Percentiles rank a stretch among this genome's conserved stretches.
Evolutionary conservation across 2,888 invertebrate species (phyloP).

Genomic region (Ashinkailepas kermadecensis): DNA sequence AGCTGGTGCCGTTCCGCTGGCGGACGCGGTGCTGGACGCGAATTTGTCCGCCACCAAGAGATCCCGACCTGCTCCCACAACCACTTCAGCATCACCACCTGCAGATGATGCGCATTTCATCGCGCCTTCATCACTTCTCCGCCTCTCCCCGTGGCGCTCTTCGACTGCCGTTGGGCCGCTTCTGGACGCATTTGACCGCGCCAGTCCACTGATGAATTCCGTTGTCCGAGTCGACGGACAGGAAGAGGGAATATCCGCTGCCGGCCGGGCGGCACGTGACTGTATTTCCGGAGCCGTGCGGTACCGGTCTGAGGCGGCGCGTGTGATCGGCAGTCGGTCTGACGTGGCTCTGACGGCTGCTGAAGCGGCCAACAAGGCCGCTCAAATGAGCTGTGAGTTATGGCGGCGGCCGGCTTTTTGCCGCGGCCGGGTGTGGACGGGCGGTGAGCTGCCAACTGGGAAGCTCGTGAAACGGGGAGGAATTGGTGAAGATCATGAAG

Average conservation of each 20-base stretch:
- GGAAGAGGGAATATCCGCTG: neutral
- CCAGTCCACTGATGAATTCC: neutral
- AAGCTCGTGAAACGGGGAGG: neutral
- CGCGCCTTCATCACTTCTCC: too few species aligned
- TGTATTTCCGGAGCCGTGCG: too few species aligned
- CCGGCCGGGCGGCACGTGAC: neutral
- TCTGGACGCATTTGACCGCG: too few species aligned
- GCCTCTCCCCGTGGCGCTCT: too few species aligned
- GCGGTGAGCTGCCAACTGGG: neutral
- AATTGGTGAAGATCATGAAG: neutral
- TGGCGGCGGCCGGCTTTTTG: neutral
- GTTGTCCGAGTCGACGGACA: neutral
- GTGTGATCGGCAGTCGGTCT: neutral
- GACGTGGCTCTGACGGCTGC: neutral
- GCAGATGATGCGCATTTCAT: too few species aligned
- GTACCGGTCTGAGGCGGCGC: neutral
- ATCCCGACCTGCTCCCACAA: too few species aligned
- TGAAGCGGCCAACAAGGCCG: neutral
- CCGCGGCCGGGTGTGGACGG: neutral
- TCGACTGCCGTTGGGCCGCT: too few species aligned
- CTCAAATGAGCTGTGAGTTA: neutral
- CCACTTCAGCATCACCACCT: too few species aligned
- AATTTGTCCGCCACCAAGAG: too few species aligned
- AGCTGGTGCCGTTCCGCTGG: too few species aligned
- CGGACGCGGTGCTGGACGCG: too few species aligned